Evolutionary conservation across 2,888 invertebrate genomes (phyloP).

Genomic region (Agrenia bidenticulata): DNA sequence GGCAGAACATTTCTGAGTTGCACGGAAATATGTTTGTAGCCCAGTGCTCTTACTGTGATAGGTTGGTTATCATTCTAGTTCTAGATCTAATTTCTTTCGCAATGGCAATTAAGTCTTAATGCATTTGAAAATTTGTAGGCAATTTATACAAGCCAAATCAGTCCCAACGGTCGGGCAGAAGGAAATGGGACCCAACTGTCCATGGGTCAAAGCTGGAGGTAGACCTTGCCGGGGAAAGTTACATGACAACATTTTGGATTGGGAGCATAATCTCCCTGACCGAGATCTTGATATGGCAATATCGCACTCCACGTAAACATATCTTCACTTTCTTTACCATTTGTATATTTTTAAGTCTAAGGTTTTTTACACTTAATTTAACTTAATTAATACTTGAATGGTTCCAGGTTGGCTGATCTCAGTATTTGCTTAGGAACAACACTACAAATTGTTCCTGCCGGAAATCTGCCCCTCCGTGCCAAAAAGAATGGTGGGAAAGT

Average conservation of each 20-base stretch:
- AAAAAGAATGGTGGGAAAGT: slow-evolving; percentile 83
- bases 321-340: too few species aligned
- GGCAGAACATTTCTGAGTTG: slow-evolving; percentile 81
- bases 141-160: slow-evolving; percentile 74
- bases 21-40: slow-evolving; percentile 99
- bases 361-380: slow-evolving; percentile 16
- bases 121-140: slow-evolving; percentile 63
- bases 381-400: slow-evolving; percentile 20
- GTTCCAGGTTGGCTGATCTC: slow-evolving; percentile 84
- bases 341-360: not conserved
- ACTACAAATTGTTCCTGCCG: slow-evolving; percentile 95
- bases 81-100: not conserved
- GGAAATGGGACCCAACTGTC: slow-evolving; percentile 67
- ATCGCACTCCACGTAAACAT: slow-evolving; percentile 80
- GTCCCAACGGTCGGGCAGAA: slow-evolving; percentile 79
- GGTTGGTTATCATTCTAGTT: slow-evolving; percentile 57
- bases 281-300: slow-evolving; percentile 80
- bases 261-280: slow-evolving; percentile 92
- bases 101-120: not conserved
- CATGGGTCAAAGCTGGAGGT: slow-evolving; percentile 63
- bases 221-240: slow-evolving; percentile 85
- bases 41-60: slow-evolving; percentile 85
- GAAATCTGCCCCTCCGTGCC: slow-evolving; percentile 82
- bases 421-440: slow-evolving; percentile 96
- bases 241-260: slow-evolving; percentile 63